phyloP scores from a whole-genome alignment of 2,888 invertebrate species.

The Chelonus formosanus region DNA sequence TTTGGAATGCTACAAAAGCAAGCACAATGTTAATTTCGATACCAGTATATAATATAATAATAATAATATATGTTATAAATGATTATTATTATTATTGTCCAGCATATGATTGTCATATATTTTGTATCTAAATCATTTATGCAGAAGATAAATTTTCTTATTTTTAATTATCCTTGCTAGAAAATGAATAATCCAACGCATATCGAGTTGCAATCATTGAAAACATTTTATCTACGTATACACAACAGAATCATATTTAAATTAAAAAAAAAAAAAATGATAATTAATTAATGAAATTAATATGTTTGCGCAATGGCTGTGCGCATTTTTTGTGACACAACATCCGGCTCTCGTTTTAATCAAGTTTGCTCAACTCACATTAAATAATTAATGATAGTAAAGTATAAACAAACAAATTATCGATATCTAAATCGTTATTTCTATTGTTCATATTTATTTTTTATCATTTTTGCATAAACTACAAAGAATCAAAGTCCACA shows the following conservation, averaged over 20 bases:
- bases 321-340: slow-evolving; percentile 37
- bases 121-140: slow-evolving; percentile 18
- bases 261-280: slow-evolving; percentile 23
- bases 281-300: slow-evolving; percentile 21
- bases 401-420: slow-evolving; percentile 11
- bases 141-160: slow-evolving; percentile 4
- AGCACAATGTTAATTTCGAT: slow-evolving; percentile 22
- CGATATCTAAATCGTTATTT: not conserved
- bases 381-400: slow-evolving; percentile 14
- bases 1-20: not conserved
- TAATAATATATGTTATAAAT: not conserved
- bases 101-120: slow-evolving; percentile 20
- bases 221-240: slow-evolving; percentile 10
- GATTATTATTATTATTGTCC: slow-evolving; percentile 16
- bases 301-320: slow-evolving; percentile 28
- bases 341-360: slow-evolving; percentile 20
- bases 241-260: slow-evolving; percentile 17
- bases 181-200: not conserved
- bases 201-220: slow-evolving; percentile 1
- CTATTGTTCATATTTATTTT: slow-evolving; percentile 14
- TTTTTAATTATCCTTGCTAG: slow-evolving; percentile 1
- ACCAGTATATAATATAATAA: slow-evolving; percentile 23
- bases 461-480: not conserved
- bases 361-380: slow-evolving; percentile 35
- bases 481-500: slow-evolving; percentile 10